These are phyloP conservation scores for Balaenoptera acutorostrata DNA, from an alignment of 2,113 vertebrate species.

Conservation along the genomic window DNA sequence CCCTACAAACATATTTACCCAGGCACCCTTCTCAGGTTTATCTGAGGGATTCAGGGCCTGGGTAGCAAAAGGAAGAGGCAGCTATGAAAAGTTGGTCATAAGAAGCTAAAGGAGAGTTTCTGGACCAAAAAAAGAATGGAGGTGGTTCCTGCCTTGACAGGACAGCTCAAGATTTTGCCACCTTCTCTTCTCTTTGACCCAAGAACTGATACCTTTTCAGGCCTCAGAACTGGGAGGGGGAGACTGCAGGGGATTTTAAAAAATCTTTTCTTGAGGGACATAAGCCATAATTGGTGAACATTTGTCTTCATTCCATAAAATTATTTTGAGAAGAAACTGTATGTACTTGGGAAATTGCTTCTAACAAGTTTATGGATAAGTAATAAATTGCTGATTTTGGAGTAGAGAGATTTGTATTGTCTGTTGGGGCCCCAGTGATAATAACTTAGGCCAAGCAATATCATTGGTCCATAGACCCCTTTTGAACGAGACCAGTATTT, in stretches of 20 bases:
- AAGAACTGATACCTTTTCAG: not conserved
- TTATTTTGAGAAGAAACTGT: conserved; percentile 57
- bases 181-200: not conserved
- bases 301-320: conserved; percentile 48
- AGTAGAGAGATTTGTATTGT: conserved; percentile 28
- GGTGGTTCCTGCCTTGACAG: not conserved
- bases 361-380: conserved; percentile 16
- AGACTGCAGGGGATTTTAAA: not conserved
- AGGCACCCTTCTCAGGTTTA: not conserved
- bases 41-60: not conserved
- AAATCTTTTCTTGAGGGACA: conserved; percentile 10
- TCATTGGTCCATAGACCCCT: not conserved
- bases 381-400: conserved; percentile 60
- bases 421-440: not conserved
- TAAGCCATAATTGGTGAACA: conserved; percentile 9
- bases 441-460: not conserved
- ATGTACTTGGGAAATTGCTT: conserved; percentile 49
- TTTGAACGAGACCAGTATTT: not conserved
- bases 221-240: not conserved
- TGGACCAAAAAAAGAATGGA: not conserved
- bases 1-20: not conserved
- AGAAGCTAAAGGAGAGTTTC: conserved; percentile 44
- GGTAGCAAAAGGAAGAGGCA: not conserved
- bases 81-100: not conserved
- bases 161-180: not conserved